Conservation (phyloP, 1,140 invertebrate species). For the Penaeus vannamei region DNA sequence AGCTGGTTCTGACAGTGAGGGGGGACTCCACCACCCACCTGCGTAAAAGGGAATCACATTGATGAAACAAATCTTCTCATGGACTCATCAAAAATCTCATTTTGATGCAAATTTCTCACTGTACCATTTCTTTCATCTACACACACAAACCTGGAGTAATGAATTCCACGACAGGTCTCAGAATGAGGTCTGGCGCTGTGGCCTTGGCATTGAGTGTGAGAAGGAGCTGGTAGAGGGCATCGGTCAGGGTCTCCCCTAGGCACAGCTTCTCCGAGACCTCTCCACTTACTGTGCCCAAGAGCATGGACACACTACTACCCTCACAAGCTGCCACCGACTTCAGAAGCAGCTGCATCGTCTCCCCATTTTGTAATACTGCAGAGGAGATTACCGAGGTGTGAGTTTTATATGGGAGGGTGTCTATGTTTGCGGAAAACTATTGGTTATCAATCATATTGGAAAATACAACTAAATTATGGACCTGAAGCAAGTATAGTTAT, state of each 20-base stretch:
- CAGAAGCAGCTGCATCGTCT: constrained; percentile 87
- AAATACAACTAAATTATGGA: no score
- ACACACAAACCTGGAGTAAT: constrained; percentile 76
- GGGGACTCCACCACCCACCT: constrained; percentile 57
- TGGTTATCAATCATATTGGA: no score
- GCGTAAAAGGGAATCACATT: constrained; percentile 61
- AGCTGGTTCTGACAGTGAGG: constrained; percentile 80
- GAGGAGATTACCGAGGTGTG: not conserved
- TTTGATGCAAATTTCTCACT: no score
- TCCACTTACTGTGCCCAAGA: constrained; percentile 71
- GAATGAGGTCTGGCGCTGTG: constrained; percentile 80
- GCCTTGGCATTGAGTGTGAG: constrained; percentile 81
- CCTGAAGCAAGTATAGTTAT: no score
- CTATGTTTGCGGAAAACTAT: not conserved
- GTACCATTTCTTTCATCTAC: not conserved
- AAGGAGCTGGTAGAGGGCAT: constrained; percentile 87
- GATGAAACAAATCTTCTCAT: not conserved
- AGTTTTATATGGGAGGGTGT: no score
- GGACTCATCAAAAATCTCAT: no score
- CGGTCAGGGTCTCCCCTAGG: constrained; percentile 76
- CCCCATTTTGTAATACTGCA: constrained; percentile 81
- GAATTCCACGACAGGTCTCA: constrained; percentile 83
- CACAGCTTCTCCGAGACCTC: constrained; percentile 69
- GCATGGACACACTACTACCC: constrained; percentile 74
- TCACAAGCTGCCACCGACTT: constrained; percentile 75